Conservation (phyloP, 2,797 vertebrate species). For the Neomorphus geoffroyi region DNA sequence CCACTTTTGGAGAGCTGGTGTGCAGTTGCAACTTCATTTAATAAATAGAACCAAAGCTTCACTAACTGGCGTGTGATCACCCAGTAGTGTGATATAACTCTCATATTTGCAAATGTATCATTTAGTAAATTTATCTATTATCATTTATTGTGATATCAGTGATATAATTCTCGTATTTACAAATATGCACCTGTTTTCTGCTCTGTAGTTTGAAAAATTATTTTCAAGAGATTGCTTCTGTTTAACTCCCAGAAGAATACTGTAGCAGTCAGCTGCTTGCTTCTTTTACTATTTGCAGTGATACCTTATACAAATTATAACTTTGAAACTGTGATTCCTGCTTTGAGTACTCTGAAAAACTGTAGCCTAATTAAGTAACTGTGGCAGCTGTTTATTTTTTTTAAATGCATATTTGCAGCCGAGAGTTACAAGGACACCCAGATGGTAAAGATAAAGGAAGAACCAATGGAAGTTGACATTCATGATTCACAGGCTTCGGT, state of each 20-base stretch:
- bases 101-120: constrained; percentile 2
- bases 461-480: constrained; percentile 98
- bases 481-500: constrained; percentile 81
- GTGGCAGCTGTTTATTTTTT: constrained; percentile 9
- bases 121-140: too few relatives aligned
- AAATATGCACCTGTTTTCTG: neutral
- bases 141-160: neutral
- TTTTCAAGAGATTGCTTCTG: constrained; percentile 50
- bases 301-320: neutral
- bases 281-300: neutral
- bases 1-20: neutral
- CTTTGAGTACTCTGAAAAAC: constrained; percentile 33
- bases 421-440: constrained; percentile 96
- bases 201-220: neutral
- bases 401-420: constrained; percentile 66
- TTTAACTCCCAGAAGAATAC: neutral
- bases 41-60: neutral
- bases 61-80: neutral
- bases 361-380: constrained; percentile 47
- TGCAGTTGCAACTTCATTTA: neutral
- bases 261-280: constrained; percentile 4
- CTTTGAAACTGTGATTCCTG: constrained; percentile 19
- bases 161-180: neutral
- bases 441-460: constrained; percentile 90
- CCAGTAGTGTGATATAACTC: neutral